A percentile compares a stretch with the other conserved stretches of the same genome.
Conservation (phyloP, 2,888 invertebrate genomes). For the Pycnomerus fuliginosus region DNA sequence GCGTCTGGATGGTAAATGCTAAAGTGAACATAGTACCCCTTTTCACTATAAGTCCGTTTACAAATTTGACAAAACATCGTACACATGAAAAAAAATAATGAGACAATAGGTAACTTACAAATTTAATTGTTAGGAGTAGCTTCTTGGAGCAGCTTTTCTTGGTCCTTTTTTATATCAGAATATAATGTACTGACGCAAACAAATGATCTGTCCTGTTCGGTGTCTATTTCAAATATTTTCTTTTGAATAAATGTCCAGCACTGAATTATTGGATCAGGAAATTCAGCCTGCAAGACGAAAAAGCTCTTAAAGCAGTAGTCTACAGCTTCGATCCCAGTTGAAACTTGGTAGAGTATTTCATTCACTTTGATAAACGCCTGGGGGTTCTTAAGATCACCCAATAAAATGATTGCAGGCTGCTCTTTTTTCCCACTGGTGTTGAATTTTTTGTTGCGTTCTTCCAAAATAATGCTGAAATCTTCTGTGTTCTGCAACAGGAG, state of each 20-base stretch:
- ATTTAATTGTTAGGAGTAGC: neutral
- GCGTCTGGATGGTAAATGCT: neutral
- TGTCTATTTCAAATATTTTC: too few species aligned
- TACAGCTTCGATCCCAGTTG: too few species aligned
- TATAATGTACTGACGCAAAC: neutral
- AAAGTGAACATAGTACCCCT: neutral
- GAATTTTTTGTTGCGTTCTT: neutral
- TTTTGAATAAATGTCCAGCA: too few species aligned
- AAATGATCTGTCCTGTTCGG: neutral
- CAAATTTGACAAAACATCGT: constrained; percentile 1
- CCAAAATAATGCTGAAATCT: neutral
- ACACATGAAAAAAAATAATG: too few species aligned
- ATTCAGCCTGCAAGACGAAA: too few species aligned
- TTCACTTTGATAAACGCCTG: neutral
- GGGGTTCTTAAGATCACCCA: neutral
- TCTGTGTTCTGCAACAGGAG: neutral
- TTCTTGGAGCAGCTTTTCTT: too few species aligned
- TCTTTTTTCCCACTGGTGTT: too few species aligned
- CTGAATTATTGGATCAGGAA: too few species aligned
- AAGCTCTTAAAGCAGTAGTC: too few species aligned
- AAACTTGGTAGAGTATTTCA: too few species aligned
- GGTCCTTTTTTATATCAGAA: neutral
- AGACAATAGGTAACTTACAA: too few species aligned
- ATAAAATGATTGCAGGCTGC: neutral
- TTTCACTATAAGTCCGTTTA: neutral